phyloP scores from a whole-genome alignment of 2,888 invertebrate genomes.

The Odontomyia ornata region DNA sequence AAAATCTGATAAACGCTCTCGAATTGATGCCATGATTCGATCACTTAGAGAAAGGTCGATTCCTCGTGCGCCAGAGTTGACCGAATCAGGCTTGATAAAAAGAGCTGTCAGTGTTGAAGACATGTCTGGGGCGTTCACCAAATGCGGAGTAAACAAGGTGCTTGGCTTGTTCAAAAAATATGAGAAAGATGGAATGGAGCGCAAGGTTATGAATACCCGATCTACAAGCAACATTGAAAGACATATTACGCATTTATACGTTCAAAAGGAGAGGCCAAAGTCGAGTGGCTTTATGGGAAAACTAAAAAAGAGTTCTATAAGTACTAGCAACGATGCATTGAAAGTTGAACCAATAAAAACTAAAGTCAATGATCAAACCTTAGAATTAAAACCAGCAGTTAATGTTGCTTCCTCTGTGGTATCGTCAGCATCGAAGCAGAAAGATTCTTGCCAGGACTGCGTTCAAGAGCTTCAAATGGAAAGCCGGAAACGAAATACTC shows the following conservation, averaged over 20 bases:
- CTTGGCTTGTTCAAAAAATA: slow-evolving; percentile 80
- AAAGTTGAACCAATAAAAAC: slow-evolving; percentile 56
- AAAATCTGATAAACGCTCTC: slow-evolving; percentile 62
- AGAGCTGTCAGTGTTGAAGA: slow-evolving; percentile 78
- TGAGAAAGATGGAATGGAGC: slow-evolving; percentile 69
- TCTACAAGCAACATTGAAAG: slow-evolving; percentile 62
- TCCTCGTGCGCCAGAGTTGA: slow-evolving; percentile 67
- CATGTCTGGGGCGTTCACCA: slow-evolving; percentile 68
- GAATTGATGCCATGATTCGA: slow-evolving; percentile 68
- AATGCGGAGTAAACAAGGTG: slow-evolving; percentile 78
- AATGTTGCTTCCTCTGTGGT: not conserved
- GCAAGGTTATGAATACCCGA: slow-evolving; percentile 59
- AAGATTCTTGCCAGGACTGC: slow-evolving; percentile 52
- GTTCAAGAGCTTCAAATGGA: slow-evolving; percentile 50
- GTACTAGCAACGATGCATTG: slow-evolving; percentile 40
- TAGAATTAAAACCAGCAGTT: slow-evolving; percentile 47
- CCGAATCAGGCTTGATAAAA: slow-evolving; percentile 75
- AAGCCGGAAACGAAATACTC: slow-evolving; percentile 55
- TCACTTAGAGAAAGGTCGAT: slow-evolving; percentile 74
- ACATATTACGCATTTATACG: slow-evolving; percentile 59
- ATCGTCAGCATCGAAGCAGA: not conserved
- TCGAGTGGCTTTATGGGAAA: slow-evolving; percentile 53
- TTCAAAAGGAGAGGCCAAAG: slow-evolving; percentile 55
- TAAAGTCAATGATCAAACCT: slow-evolving; percentile 29
- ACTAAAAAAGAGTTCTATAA: slow-evolving; percentile 64